A percentile compares a stretch with the other conserved stretches of the same genome.
Conservation (phyloP, 2,888 invertebrate genomes). For the Cerastis rubricosa region DNA sequence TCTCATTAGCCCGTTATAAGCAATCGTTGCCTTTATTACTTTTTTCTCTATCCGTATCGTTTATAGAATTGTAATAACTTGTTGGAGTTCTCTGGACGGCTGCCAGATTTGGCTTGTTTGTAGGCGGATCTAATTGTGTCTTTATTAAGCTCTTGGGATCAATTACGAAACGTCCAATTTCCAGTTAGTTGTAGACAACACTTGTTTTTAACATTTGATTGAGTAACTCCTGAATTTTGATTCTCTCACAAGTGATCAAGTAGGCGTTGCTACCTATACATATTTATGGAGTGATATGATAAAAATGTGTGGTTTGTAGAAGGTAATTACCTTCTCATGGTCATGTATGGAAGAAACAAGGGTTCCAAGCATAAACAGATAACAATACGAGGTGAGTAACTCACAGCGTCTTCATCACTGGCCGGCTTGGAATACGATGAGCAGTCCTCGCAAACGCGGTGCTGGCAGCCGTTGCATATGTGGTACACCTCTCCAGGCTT, state of each 20-base stretch:
- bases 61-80: constrained; percentile 36
- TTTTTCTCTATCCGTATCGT: constrained; percentile 18
- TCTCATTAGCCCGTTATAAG: not conserved
- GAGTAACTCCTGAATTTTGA: not conserved
- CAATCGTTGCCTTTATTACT: constrained; percentile 15
- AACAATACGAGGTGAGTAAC: constrained; percentile 2
- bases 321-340: no score
- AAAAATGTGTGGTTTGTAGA: not conserved
- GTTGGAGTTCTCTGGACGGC: constrained; percentile 17
- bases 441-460: constrained; percentile 98
- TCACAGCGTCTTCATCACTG: constrained; percentile 95
- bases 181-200: constrained; percentile 5
- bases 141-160: constrained; percentile 24
- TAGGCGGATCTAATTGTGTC: constrained; percentile 22
- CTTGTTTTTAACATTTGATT: constrained; percentile 10
- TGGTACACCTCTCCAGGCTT: constrained; percentile 97
- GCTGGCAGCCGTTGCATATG: constrained; percentile 97
- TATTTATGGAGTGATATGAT: not conserved
- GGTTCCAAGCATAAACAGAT: not conserved
- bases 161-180: constrained; percentile 21
- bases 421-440: constrained; percentile 97
- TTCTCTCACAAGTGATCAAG: not conserved
- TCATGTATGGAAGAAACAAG: not conserved
- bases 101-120: constrained; percentile 27
- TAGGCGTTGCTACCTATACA: not conserved